A percentile compares a stretch with the other conserved stretches of the same genome.
Evolutionary conservation across 2,888 invertebrate species (phyloP).

Genomic region (Brachyptera risi): DNA sequence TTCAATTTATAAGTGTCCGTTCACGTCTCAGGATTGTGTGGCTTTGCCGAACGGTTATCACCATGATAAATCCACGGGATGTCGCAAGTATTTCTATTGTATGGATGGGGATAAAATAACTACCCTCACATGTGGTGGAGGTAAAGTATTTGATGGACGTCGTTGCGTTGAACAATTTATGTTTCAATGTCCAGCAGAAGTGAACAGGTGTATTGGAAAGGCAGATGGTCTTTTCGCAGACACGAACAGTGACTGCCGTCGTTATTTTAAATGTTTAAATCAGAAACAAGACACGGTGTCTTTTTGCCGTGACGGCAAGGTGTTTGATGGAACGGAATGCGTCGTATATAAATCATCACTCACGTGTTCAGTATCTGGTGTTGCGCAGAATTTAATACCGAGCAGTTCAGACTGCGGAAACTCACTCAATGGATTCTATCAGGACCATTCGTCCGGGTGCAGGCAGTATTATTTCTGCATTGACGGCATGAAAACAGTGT

Average conservation of each 20-base stretch:
- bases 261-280: conserved; percentile 37
- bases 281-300: conserved; percentile 34
- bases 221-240: conserved; percentile 40
- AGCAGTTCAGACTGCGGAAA: conserved; percentile 41
- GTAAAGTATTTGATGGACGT: conserved; percentile 56
- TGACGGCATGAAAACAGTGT: conserved; percentile 49
- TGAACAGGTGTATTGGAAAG: conserved; percentile 38
- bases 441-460: conserved; percentile 51
- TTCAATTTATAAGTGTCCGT: conserved; percentile 43
- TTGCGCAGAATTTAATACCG: background rate
- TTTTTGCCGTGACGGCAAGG: conserved; percentile 37
- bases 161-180: conserved; percentile 50
- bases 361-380: background rate
- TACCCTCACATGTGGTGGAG: conserved; percentile 53
- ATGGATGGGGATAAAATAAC: conserved; percentile 53
- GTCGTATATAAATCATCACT: conserved; percentile 2
- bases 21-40: conserved; percentile 49
- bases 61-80: conserved; percentile 51
- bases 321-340: conserved; percentile 41
- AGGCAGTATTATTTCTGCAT: conserved; percentile 56
- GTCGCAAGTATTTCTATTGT: conserved; percentile 58
- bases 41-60: conserved; percentile 55
- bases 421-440: conserved; percentile 52
- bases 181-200: conserved; percentile 46
- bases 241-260: conserved; percentile 36